A percentile compares a stretch with the other conserved stretches of the same genome.
phyloP scores from a whole-genome alignment of 2,888 invertebrate species.

The Oxytorus armatus region DNA sequence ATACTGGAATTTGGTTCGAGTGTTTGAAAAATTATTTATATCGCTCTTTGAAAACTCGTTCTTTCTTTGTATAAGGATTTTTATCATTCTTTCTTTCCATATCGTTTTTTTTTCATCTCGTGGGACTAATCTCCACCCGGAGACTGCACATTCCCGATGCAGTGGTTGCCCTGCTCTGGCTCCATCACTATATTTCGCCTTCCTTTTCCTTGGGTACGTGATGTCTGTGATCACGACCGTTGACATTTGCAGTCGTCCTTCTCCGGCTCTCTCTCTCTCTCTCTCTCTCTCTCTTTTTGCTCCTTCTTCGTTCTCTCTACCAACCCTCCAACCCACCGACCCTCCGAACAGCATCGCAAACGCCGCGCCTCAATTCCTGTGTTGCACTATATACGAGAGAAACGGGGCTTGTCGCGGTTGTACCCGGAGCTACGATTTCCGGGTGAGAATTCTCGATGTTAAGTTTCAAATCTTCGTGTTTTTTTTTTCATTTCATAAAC shows the following conservation, averaged over 20 bases:
- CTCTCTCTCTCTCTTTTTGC: conserved; percentile 54
- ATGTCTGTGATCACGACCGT: conserved; percentile 69
- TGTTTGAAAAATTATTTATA: too few species aligned
- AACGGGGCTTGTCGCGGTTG: conserved; percentile 48
- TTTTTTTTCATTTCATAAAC: not conserved
- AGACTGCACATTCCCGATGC: conserved; percentile 61
- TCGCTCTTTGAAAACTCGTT: too few species aligned
- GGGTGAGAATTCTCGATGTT: conserved; percentile 43
- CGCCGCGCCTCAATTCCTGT: conserved; percentile 63
- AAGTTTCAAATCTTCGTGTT: not conserved
- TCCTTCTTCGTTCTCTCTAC: conserved; percentile 63
- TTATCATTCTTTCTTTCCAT: not conserved
- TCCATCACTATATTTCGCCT: conserved; percentile 35
- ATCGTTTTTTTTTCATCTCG: conserved; percentile 1
- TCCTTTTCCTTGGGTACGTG: conserved; percentile 48
- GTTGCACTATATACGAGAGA: conserved; percentile 58
- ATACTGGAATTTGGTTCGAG: too few species aligned
- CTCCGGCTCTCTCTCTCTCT: conserved; percentile 58
- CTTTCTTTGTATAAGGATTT: too few species aligned
- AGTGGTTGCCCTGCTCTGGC: conserved; percentile 29
- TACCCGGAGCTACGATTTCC: conserved; percentile 59
- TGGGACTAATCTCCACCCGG: conserved; percentile 57
- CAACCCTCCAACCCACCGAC: conserved; percentile 54
- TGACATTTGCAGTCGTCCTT: conserved; percentile 68
- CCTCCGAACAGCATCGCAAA: conserved; percentile 53